A percentile compares a stretch with the other conserved stretches of the same genome.
These are phyloP conservation scores for Clarias fuscus DNA, from an alignment of 2,797 vertebrate genomes.

Conservation along the genomic window DNA sequence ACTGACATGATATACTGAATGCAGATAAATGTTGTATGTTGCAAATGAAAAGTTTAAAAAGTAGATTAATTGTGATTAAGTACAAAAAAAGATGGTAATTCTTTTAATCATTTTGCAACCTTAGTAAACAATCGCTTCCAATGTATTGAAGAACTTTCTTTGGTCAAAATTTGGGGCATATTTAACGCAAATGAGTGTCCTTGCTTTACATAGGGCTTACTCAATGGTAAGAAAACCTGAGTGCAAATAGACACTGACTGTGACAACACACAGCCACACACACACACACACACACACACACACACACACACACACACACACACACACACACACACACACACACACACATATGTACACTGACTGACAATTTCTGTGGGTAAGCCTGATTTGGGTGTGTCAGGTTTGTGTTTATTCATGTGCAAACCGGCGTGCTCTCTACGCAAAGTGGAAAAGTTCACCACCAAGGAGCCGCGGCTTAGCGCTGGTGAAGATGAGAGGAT, in stretches of 20 bases:
- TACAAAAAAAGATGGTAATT: not conserved
- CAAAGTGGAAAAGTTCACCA: slow-evolving; percentile 57
- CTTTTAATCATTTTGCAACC: not conserved
- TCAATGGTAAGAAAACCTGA: slow-evolving; percentile 23
- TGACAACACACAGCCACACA: slow-evolving; percentile 16
- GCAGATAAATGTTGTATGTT: not conserved
- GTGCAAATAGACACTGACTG: slow-evolving; percentile 24
- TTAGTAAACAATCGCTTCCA: not conserved
- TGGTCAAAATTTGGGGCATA: slow-evolving; percentile 10
- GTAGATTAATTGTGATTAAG: too few species aligned
- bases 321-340: slow-evolving; percentile 10
- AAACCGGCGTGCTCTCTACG: slow-evolving; percentile 55
- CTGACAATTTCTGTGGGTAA: slow-evolving; percentile 42
- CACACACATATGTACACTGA: not conserved
- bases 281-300: not conserved
- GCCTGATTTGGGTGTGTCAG: slow-evolving; percentile 67
- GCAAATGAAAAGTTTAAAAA: not conserved
- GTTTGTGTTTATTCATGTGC: slow-evolving; percentile 53
- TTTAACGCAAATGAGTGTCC: slow-evolving; percentile 28
- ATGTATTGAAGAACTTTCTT: not conserved
- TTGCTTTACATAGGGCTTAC: slow-evolving; percentile 24
- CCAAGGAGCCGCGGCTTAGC: not conserved
- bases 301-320: not conserved
- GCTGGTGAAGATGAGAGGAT: not conserved
- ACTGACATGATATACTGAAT: not conserved